A percentile compares a stretch with the other conserved stretches of the same genome.
These are phyloP conservation scores for Agriopis leucophaearia DNA, from an alignment of 2,888 invertebrate species.

Conservation along the genomic window DNA sequence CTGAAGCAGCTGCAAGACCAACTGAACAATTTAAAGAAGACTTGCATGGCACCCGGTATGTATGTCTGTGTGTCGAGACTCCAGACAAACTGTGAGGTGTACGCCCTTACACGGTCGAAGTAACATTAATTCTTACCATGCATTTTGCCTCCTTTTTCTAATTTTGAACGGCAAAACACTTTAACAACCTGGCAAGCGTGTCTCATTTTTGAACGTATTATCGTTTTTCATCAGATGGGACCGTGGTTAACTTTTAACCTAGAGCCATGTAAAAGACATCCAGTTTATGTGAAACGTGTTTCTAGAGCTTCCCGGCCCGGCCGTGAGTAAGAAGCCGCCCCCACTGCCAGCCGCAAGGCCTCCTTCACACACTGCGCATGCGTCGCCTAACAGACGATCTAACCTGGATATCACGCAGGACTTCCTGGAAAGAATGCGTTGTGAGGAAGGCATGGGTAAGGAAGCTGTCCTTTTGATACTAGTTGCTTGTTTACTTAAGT, in stretches of 20 bases:
- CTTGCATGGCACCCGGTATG: slow-evolving; percentile 25
- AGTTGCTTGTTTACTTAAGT: neutral
- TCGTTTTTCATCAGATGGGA: no score
- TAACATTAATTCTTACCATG: no score
- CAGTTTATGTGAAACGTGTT: neutral
- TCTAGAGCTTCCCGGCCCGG: neutral
- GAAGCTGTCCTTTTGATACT: neutral
- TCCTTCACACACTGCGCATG: slow-evolving; percentile 1
- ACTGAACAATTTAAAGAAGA: slow-evolving; percentile 33
- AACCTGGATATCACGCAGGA: slow-evolving; percentile 20
- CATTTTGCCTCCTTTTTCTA: no score
- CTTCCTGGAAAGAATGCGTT: slow-evolving; percentile 35
- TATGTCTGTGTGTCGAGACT: neutral
- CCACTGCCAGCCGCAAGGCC: neutral
- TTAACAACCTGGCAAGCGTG: no score
- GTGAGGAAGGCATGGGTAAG: slow-evolving; percentile 35
- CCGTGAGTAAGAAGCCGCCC: neutral
- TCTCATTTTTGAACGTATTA: no score
- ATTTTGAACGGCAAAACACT: no score
- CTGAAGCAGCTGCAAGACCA: slow-evolving; percentile 44
- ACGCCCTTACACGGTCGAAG: no score
- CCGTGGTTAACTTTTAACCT: no score
- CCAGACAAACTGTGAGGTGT: no score
- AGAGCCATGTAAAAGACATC: no score
- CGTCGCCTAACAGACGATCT: neutral